These are phyloP conservation scores for Pseudomyrmex dendroicus DNA, from an alignment of 1,140 invertebrate species.

Conservation along the genomic window DNA sequence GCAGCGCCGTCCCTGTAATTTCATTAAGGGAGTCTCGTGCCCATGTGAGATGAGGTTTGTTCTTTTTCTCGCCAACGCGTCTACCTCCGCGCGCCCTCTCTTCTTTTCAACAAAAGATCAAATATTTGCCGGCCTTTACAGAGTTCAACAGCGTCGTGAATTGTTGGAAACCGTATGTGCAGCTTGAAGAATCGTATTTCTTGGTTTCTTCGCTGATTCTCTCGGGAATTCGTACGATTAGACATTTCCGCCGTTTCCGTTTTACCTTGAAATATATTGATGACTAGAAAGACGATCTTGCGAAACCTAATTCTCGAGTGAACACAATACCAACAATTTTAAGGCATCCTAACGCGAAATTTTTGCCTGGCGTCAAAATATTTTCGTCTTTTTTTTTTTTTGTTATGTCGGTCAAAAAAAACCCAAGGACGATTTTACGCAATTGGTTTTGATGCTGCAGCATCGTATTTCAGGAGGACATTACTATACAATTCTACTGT, in stretches of 20 bases:
- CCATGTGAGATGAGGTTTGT: slow-evolving; percentile 67
- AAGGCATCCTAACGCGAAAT: no score
- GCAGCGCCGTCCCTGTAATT: slow-evolving; percentile 80
- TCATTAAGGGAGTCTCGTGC: slow-evolving; percentile 81
- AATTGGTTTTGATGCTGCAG: no score
- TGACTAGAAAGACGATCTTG: neutral
- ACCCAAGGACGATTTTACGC: no score
- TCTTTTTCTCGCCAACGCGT: slow-evolving; percentile 61
- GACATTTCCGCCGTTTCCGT: neutral
- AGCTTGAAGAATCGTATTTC: slow-evolving; percentile 35
- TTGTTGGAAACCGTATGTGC: slow-evolving; percentile 57
- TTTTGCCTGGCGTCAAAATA: no score
- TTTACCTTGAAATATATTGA: neutral
- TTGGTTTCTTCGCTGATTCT: slow-evolving; percentile 49
- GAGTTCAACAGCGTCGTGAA: slow-evolving; percentile 62
- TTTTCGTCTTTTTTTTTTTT: no score
- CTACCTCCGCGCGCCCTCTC: slow-evolving; percentile 29
- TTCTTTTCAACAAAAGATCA: slow-evolving; percentile 54
- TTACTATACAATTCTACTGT: no score
- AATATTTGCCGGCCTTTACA: slow-evolving; percentile 78
- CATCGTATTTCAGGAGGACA: no score
- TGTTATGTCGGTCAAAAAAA: no score
- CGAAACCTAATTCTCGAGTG: no score
- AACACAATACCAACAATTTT: no score
- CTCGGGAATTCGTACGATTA: neutral